Percentiles rank a stretch among this genome's conserved stretches.
Conservation (phyloP, 2,797 vertebrate species). For the Melanotaenia trifasciata region DNA sequence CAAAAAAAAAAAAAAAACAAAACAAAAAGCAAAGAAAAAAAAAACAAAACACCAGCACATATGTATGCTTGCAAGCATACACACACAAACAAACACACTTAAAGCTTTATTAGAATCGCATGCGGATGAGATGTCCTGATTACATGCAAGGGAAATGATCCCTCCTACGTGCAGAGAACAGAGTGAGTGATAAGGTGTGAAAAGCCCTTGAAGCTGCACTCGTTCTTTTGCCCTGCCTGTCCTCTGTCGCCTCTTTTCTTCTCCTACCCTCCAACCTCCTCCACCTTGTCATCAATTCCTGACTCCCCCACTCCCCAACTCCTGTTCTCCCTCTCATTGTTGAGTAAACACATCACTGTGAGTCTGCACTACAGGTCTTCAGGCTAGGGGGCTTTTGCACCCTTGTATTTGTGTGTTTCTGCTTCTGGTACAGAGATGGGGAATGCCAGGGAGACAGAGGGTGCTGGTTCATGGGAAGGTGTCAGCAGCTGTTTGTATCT, state of each 20-base stretch:
- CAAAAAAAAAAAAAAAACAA: no score
- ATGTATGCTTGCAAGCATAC: background rate
- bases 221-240: constrained; percentile 29
- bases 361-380: constrained; percentile 52
- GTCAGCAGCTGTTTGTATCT: constrained; percentile 47
- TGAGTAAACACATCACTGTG: constrained; percentile 62
- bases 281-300: constrained; percentile 24
- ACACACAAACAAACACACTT: constrained; percentile 19
- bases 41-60: background rate
- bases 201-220: constrained; percentile 52
- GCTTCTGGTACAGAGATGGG: background rate
- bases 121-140: constrained; percentile 51
- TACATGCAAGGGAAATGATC: constrained; percentile 38
- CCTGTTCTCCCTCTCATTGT: constrained; percentile 14
- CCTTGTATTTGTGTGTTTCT: constrained; percentile 22
- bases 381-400: constrained; percentile 41
- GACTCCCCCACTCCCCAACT: background rate
- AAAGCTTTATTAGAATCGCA: constrained; percentile 3
- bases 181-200: constrained; percentile 65
- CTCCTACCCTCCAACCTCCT: constrained; percentile 24
- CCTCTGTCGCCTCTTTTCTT: constrained; percentile 44
- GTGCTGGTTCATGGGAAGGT: constrained; percentile 35
- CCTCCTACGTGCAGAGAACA: constrained; percentile 21
- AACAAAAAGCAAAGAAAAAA: no score
- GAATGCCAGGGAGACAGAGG: constrained; percentile 13